Evolutionary conservation across 2,888 invertebrate species (phyloP), one percentile per base, ranked within the genome.

Genomic region (Scaeva pyrastri): DNA sequence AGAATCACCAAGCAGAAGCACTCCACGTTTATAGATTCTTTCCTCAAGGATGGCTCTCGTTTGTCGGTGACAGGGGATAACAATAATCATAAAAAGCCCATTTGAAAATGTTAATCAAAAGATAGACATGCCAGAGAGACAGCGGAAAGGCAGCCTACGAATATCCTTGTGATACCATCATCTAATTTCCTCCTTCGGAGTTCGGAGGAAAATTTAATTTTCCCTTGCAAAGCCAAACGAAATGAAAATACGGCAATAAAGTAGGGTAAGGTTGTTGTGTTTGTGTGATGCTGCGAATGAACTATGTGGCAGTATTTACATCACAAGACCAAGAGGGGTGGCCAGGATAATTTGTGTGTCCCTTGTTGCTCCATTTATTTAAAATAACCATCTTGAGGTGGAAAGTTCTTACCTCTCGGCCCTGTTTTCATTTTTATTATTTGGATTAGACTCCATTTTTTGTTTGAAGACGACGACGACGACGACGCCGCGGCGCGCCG

Each of bases 141-240:
- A 66, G 71, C 66, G 39, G 66, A 50, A 71, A 66, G 50, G 70
- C 72, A 41, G 73, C 82, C 82, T 86, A 82, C 45, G 86, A 82
- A 82, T 82, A 82, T 86, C 85, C 48, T 71, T 71, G 82, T 74
- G 86, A 86, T 86, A 86, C 39, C 74, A 86, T 86, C 86, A 86
- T 86, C 86, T 86, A 86, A 86, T 86, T 86, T 86, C 86, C 86
- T 86, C n/a, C n/a, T n/a, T n/a, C n/a, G n/a, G n/a, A n/a, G n/a
- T n/a, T 86, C 78, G 64, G 86, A 81, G 72, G 74, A 82, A 86
- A 86, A 86, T 86, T 86, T 75, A 86, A 86, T 86, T 86, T 86
- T 82, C 82, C 86, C 66, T 74, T 23, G 82, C 82, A 77, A 71
- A 78, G 82, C 62, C 58, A 86, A 82, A 71, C 77, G 77, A 86